Evolutionary conservation across 2,113 vertebrate species (phyloP).

Genomic region (Ornithorhynchus anatinus): DNA sequence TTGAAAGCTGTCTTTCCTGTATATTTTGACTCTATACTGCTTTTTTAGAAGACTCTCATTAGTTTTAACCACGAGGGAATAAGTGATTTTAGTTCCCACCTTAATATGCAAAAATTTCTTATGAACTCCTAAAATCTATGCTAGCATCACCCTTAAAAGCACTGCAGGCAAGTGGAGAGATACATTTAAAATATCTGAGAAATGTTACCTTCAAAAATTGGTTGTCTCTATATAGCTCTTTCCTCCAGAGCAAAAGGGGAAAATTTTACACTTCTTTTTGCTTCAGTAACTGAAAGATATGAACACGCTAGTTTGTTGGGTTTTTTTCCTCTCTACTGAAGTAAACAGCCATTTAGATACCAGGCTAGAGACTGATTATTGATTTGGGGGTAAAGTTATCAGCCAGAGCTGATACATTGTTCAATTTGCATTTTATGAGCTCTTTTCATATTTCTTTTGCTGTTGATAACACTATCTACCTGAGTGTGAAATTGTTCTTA

Average conservation of each 20-base stretch:
- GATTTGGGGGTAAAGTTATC: conserved; percentile 16
- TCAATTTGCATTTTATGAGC: background rate
- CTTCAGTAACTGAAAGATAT: background rate
- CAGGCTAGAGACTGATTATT: background rate
- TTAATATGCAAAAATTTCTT: conserved; percentile 35
- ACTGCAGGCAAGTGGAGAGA: background rate
- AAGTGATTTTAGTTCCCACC: conserved; percentile 43
- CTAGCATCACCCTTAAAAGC: background rate
- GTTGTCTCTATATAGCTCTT: background rate
- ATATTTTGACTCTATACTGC: conserved; percentile 52
- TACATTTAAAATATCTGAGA: background rate
- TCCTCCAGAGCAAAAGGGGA: background rate
- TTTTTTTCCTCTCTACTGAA: background rate
- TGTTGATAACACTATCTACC: background rate
- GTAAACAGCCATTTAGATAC: background rate
- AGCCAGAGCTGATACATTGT: background rate
- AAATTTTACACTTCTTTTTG: background rate
- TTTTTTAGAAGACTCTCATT: conserved; percentile 55
- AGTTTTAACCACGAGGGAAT: conserved; percentile 27
- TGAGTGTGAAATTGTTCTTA: conserved; percentile 3
- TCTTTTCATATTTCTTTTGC: background rate
- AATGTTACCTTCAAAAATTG: background rate
- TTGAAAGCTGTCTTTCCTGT: conserved; percentile 62
- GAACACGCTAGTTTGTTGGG: background rate
- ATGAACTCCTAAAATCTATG: background rate